Conservation (phyloP, 1,140 invertebrate genomes). For the Anoplolepis gracilipes region DNA sequence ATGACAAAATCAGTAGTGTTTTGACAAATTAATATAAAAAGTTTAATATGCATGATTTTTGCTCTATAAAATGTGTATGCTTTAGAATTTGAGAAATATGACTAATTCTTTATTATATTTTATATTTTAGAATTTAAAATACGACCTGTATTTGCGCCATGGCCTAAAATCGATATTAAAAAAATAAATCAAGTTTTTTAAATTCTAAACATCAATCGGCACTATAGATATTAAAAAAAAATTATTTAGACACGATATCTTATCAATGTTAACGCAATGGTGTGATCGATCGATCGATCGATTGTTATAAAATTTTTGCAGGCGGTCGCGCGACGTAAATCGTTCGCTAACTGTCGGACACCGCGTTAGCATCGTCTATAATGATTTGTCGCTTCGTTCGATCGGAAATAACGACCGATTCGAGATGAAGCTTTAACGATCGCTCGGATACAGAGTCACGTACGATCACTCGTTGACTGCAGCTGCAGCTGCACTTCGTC, state of each 20-base stretch:
- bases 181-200: too few relatives aligned
- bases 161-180: too few relatives aligned
- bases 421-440: conserved; percentile 53
- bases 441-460: conserved; percentile 52
- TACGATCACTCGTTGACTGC: conserved; percentile 27
- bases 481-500: conserved; percentile 55
- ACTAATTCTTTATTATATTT: too few relatives aligned
- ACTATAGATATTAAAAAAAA: too few relatives aligned
- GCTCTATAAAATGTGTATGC: too few relatives aligned
- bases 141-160: too few relatives aligned
- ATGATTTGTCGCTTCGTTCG: conserved; percentile 62
- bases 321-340: conserved; percentile 39
- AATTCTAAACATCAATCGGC: too few relatives aligned
- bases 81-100: too few relatives aligned
- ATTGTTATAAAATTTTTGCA: conserved; percentile 40
- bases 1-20: too few relatives aligned
- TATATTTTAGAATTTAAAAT: too few relatives aligned
- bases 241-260: neutral
- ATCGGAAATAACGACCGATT: conserved; percentile 60
- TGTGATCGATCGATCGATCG: conserved; percentile 12
- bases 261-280: conserved; percentile 15
- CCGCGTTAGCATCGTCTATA: conserved; percentile 6
- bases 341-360: conserved; percentile 41
- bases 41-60: too few relatives aligned
- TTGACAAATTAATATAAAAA: too few relatives aligned